A percentile compares a stretch with the other conserved stretches of the same genome.
Conservation (phyloP, 1,140 invertebrate species). For the Schlechtendalia chinensis region DNA sequence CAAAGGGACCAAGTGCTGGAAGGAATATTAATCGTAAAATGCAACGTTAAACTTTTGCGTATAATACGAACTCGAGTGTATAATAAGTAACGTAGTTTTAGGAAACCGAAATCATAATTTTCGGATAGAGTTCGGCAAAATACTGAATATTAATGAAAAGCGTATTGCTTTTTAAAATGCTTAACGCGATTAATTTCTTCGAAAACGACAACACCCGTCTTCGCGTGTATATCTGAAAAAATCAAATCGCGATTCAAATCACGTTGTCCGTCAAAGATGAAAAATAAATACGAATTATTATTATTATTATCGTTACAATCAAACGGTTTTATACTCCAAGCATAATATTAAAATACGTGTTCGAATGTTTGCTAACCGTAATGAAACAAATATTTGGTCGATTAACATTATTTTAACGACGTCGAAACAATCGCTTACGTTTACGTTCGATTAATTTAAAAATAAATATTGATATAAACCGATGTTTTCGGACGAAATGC, state of each 20-base stretch:
- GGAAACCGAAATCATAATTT: conserved; percentile 6
- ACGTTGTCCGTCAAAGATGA: not conserved
- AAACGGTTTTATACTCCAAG: too few species aligned
- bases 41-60: conserved; percentile 12
- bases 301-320: too few species aligned
- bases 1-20: not conserved
- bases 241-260: conserved; percentile 25
- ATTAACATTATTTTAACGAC: too few species aligned
- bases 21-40: conserved; percentile 23
- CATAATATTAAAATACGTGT: too few species aligned
- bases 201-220: not conserved
- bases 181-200: conserved; percentile 23
- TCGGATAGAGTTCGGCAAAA: not conserved
- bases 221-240: too few species aligned
- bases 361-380: too few species aligned
- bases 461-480: too few species aligned
- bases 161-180: conserved; percentile 26
- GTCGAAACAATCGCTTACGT: too few species aligned
- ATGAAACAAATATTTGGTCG: too few species aligned
- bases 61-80: not conserved
- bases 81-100: conserved; percentile 18
- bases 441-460: too few species aligned
- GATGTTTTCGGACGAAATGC: too few species aligned
- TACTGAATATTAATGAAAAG: conserved; percentile 32
- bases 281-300: too few species aligned